Base-by-base conservation (phyloP, 2,888 invertebrate genomes). In the Glyphotaelius pellucidus region DNA sequence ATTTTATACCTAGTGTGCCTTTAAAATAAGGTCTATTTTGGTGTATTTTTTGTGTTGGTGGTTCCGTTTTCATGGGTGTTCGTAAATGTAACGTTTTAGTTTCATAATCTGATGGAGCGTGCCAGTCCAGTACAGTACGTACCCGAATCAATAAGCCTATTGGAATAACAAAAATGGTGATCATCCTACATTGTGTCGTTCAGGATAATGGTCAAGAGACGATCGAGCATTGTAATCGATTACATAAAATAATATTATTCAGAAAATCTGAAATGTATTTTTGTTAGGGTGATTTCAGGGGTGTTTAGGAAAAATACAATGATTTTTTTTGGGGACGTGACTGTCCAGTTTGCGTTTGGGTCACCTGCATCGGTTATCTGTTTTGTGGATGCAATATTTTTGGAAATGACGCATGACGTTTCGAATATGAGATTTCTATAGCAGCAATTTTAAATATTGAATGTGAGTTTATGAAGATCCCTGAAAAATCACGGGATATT, bases 131-230 rank as follows among this genome's bases (percentile, higher is more conserved):
- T 89, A 67, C 67, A 83, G 91, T 91, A 47, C 79, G 88, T 90
- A 67, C 90, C 85, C 89, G 88, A 92, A 92, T 93, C 93, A 93
- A 93, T 93, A 92, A 92, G 86, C 92, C 87, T 92, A 92, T 91
- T 67, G 81, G 67, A 91, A 93, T 92, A 92, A 93, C 92, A 90
- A 91, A 90, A 93, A 93, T 92, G 93, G 92, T 92, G 92, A 93
- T 93, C 93, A 93, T 93, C 92, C 88, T 89, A 86, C 89, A 93
- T 93, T 93, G 93, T 93, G 86, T 67, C 32, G 90, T 84, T 52
- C 87, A 32, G 85, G 90, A 93, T 93, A 93, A 92, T 92, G 93
- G 93, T 93, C 93, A 93, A 92, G 91, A 91, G 92, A 80, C 80
- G 42, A 85, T 79, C 52, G n/a, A 42, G 32, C 84, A 90, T 84